Base-by-base conservation (phyloP, 2,113 vertebrate species). In the Aspiorhynchus laticeps region DNA sequence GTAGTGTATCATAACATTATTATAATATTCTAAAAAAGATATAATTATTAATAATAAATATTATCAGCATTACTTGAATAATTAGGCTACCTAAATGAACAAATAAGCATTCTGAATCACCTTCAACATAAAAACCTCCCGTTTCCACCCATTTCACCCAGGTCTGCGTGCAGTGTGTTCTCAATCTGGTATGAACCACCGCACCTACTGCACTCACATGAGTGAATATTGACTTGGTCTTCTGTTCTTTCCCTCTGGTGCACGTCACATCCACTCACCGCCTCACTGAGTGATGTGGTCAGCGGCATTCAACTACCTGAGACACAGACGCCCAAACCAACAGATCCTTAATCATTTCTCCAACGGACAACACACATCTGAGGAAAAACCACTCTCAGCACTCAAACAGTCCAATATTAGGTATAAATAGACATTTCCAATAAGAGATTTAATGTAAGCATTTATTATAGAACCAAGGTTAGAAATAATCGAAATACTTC, bases 261-360 rank as follows among this genome's bases (percentile, higher is more conserved):
- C 36, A 84, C 71, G 86, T 87, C 88, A 87, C 61, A 80, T 85
- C 75, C 46, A 83, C 79, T 85, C 86, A 77, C 63, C 28, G 63
- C 10, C 36, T 67, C 85, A 46, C 78, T 61, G 75, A 85, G 63
- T 83, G 86, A 87, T 87, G 78, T 83, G 86, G 83, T 85, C 63
- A 80, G 26, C 10, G 33, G 63, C 83, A 73, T 71, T 79, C 36
- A 41, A 8, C 26, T n/a, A 84, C 79, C 75, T 67, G 67, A 77
- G 38, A 83, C 24, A 73, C n/a, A 88, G 43, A 80, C 9, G 75
- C 48, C 36, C 26, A 36, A 85, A 69, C 71, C 12, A 56, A 56
- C 85, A 85, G 59, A 69, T 33, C n/a, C 33, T 79, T 36, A 67
- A 53, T n/a, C 38, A 48, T 80, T 85, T 48, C 59, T 38, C 63